These are phyloP conservation scores for Rhamphomyia laevipes DNA, from an alignment of 2,888 invertebrate genomes.

Conservation along the genomic window DNA sequence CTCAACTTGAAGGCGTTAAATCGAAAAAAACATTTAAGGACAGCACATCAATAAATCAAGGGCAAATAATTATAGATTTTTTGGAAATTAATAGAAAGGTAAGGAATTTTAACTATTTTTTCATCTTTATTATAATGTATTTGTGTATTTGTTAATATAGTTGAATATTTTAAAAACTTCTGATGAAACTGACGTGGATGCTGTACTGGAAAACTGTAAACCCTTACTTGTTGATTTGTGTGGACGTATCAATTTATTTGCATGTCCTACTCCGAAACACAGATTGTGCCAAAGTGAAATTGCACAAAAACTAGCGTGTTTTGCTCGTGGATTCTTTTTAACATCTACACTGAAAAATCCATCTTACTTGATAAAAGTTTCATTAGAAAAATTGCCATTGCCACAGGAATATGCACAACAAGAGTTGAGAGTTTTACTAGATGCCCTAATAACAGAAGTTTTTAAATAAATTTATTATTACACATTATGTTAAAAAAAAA, in stretches of 20 bases:
- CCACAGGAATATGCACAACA: conserved; percentile 36
- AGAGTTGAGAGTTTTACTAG: conserved; percentile 22
- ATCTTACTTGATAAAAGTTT: conserved; percentile 30
- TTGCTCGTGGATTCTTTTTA: conserved; percentile 34
- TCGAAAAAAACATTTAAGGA: conserved; percentile 37
- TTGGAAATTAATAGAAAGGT: conserved; percentile 54
- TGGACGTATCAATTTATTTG: conserved; percentile 34
- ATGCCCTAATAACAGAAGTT: not conserved
- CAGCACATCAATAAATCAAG: conserved; percentile 60
- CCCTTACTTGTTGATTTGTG: conserved; percentile 36
- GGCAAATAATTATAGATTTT: conserved; percentile 60
- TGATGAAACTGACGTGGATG: conserved; percentile 31
- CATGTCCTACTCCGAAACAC: conserved; percentile 37
- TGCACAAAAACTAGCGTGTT: conserved; percentile 32
- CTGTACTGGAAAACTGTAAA: conserved; percentile 35
- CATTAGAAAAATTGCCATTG: conserved; percentile 34
- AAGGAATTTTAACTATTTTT: conserved; percentile 10
- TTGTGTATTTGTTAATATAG: conserved; percentile 16
- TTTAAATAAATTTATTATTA: too few relatives aligned
- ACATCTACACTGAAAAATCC: conserved; percentile 32
- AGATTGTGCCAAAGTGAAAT: conserved; percentile 38
- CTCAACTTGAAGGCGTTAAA: conserved; percentile 45
- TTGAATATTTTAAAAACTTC: conserved; percentile 19
- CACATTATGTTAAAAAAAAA: too few relatives aligned
- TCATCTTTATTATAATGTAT: not conserved